Conservation (phyloP, 2,113 vertebrate genomes). For the Hippocampus mohnikei region DNA sequence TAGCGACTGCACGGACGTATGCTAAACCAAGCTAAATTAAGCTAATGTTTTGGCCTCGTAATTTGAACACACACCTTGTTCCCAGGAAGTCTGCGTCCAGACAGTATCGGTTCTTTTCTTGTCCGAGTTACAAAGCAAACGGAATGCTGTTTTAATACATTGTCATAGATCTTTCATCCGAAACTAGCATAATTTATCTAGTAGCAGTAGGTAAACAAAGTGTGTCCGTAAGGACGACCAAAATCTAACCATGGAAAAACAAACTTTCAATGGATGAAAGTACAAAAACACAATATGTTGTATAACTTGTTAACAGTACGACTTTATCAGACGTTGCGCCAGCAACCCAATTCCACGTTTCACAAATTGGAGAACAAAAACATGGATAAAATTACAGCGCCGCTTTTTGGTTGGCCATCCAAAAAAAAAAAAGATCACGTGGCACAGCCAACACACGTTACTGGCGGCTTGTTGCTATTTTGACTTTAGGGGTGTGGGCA, state of each 20-base stretch:
- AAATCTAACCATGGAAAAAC: not conserved
- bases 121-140: not conserved
- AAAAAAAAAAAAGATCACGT: constrained; percentile 20
- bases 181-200: constrained; percentile 4
- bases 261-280: not conserved
- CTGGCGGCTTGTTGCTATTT: constrained; percentile 17
- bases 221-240: constrained; percentile 13
- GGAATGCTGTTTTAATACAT: not conserved
- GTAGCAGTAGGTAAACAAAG: constrained; percentile 41
- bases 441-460: constrained; percentile 20
- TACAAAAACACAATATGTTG: accelerated
- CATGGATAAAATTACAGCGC: not conserved
- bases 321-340: accelerated
- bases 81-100: not conserved
- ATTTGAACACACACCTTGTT: constrained; percentile 33
- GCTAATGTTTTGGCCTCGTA: not conserved
- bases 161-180: not conserved
- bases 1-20: not conserved
- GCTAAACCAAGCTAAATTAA: not conserved
- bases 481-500: not conserved
- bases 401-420: constrained; percentile 42
- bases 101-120: not conserved
- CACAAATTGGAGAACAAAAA: not conserved
- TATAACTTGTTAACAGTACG: accelerated
- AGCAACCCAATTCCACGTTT: accelerated